Evolutionary conservation across 2,113 vertebrate genomes (phyloP), one percentile per base, ranked within the genome.

Genomic region (Phoenicopterus ruber): DNA sequence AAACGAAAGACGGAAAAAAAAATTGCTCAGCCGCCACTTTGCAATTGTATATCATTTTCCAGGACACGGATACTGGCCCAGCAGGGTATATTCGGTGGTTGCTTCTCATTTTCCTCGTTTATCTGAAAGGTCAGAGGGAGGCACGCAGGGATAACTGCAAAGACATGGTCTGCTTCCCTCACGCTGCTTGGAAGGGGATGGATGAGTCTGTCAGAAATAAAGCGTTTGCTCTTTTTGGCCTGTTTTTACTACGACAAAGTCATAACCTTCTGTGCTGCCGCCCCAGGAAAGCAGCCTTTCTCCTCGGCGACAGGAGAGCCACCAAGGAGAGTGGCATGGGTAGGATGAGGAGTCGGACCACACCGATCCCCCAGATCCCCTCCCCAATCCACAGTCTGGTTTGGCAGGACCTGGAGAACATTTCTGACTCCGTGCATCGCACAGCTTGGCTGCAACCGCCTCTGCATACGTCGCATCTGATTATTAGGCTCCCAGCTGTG

Each of bases 61-160:
- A 32, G 72, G 32, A 29, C 54, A 73, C 21, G 4, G 58, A 0
- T 6, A 17, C 10, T 10, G 76, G 49, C 49, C 76, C 29, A 26
- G 13, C 7, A 8, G 26, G 19, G 32, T 3, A 9, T 9, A 3
- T 3, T 22, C 22, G 0, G 52, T 4, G n/a, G 0, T 1, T 61
- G n/a, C 3, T 70, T 61, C 93, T 70, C 40, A 3, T 28, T 13
- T 44, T 50, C 34, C 49, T 49, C 11, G 1, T 38, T 55, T 22
- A 2, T 3, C 36, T 19, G 59, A 2, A 28, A 34, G 40, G 28
- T 40, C 10, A 47, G 50, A 63, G 34, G 54, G 44, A 49, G 31
- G 50, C 57, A 62, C 0, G 0, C 6, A 2, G 40, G 10, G 21
- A 7, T 16, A 70, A 11, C 57, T 13, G 55, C 61, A 50, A 11